These are phyloP conservation scores for Vanessa atalanta DNA, from an alignment of 1,140 invertebrate species.

Conservation along the genomic window DNA sequence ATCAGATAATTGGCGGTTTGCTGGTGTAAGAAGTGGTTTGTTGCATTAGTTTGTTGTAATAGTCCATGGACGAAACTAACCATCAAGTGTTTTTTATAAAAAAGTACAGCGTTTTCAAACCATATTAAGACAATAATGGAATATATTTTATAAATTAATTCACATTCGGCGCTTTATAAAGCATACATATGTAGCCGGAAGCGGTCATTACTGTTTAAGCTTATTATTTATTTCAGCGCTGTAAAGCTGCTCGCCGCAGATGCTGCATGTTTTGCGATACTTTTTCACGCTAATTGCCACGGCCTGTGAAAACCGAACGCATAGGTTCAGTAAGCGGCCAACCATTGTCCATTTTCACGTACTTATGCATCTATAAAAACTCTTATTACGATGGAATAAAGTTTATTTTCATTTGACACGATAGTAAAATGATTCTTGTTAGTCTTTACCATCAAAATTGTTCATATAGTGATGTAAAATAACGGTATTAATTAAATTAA, in stretches of 20 bases:
- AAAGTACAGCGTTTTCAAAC: too few relatives aligned
- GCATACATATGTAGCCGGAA: neutral
- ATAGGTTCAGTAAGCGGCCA: constrained; percentile 39
- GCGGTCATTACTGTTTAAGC: neutral
- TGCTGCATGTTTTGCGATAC: constrained; percentile 42
- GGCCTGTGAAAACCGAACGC: constrained; percentile 43
- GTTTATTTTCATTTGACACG: constrained; percentile 11
- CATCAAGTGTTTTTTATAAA: too few relatives aligned
- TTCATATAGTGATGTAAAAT: constrained; percentile 47
- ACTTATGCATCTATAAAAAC: constrained; percentile 2
- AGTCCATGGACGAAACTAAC: too few relatives aligned
- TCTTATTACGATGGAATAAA: constrained; percentile 21
- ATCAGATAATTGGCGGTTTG: too few relatives aligned
- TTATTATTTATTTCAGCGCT: constrained; percentile 15
- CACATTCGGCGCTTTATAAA: neutral
- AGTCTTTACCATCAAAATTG: constrained; percentile 29
- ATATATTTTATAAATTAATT: neutral
- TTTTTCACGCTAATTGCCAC: constrained; percentile 52
- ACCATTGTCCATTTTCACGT: constrained; percentile 38
- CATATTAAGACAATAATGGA: too few relatives aligned
- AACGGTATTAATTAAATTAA: constrained; percentile 50
- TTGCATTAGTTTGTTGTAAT: too few relatives aligned
- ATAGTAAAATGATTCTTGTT: constrained; percentile 4
- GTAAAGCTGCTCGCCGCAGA: constrained; percentile 32
- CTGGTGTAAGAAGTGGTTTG: too few relatives aligned